These are phyloP conservation scores for Nibea albiflora DNA, from an alignment of 2,113 vertebrate genomes.

Conservation along the genomic window DNA sequence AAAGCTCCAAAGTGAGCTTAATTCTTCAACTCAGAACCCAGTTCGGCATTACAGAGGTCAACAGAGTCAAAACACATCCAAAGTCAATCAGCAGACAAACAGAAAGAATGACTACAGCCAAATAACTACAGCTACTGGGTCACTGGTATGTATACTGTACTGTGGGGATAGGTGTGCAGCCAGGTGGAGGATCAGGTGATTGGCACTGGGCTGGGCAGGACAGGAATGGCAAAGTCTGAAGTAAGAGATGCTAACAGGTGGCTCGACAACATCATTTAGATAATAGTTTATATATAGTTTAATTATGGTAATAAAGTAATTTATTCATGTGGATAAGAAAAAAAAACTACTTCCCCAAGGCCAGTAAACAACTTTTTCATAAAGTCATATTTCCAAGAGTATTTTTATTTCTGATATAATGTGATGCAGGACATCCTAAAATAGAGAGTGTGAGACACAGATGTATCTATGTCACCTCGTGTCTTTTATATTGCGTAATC, in stretches of 20 bases:
- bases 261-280: background rate
- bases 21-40: background rate
- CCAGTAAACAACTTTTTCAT: background rate
- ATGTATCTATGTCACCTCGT: background rate
- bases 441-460: background rate
- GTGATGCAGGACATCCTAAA: background rate
- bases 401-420: background rate
- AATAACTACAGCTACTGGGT: background rate
- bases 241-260: background rate
- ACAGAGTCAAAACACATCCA: background rate
- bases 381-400: background rate
- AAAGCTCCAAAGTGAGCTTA: background rate
- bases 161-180: background rate
- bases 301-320: too few relatives aligned
- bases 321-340: background rate
- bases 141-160: background rate
- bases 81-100: too few relatives aligned
- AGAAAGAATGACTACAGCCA: background rate
- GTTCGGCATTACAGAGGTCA: background rate
- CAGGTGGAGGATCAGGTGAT: constrained; percentile 4
- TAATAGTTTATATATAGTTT: too few relatives aligned
- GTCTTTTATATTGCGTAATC: constrained; percentile 14
- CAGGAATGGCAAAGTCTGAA: background rate
- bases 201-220: background rate
- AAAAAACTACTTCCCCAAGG: background rate